These are phyloP conservation scores for Nasonia vitripennis DNA, from an alignment of 1,140 invertebrate genomes.

Conservation along the genomic window DNA sequence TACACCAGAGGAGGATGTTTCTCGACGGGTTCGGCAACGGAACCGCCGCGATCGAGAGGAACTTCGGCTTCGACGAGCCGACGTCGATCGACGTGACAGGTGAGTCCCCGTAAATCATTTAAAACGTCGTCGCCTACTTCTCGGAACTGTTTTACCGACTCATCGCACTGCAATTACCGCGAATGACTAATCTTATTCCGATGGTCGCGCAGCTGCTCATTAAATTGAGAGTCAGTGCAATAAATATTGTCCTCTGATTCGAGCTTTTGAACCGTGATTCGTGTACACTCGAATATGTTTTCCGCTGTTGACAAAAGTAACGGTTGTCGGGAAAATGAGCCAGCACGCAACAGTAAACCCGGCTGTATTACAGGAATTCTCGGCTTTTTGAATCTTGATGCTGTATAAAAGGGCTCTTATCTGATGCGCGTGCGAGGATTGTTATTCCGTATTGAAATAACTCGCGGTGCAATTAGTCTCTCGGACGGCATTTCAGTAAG, in stretches of 20 bases:
- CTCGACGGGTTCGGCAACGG: conserved; percentile 28
- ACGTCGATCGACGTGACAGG: neutral
- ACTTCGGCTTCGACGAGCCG: neutral
- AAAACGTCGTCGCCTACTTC: too few relatives aligned
- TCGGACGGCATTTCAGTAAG: too few relatives aligned
- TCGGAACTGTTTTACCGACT: neutral
- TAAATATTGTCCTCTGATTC: neutral
- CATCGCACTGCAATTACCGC: neutral
- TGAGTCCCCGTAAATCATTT: conserved; percentile 19
- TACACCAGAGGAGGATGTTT: conserved; percentile 24
- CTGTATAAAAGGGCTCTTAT: too few relatives aligned
- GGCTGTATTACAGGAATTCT: too few relatives aligned
- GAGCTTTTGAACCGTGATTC: neutral
- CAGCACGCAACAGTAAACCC: too few relatives aligned
- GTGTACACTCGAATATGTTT: neutral
- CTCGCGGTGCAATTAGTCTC: too few relatives aligned
- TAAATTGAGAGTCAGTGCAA: neutral
- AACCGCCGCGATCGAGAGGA: neutral
- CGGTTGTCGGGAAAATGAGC: too few relatives aligned
- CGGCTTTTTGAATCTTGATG: too few relatives aligned
- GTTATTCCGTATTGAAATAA: too few relatives aligned
- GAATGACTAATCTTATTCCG: neutral
- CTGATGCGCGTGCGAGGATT: neutral
- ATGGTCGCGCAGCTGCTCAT: neutral
- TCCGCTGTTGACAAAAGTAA: too few relatives aligned